phyloP scores from a whole-genome alignment of 1,140 invertebrate species.

The Drosophila kohkoa region DNA sequence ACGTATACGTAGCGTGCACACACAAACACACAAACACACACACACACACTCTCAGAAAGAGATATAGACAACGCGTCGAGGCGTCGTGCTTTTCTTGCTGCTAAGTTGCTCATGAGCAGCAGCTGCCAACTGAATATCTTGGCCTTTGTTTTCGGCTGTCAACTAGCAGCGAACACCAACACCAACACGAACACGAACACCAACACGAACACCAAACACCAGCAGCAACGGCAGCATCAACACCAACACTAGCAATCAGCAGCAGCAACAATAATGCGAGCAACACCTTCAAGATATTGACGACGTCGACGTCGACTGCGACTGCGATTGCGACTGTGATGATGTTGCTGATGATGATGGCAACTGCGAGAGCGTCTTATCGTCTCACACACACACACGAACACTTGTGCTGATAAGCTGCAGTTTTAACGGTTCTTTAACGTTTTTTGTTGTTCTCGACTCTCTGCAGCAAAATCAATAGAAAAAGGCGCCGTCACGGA shows the following conservation, averaged over 20 bases:
- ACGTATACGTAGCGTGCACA: slow-evolving; percentile 2
- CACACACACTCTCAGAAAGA: slow-evolving; percentile 10
- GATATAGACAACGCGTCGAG: slow-evolving; percentile 17
- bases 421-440: slow-evolving; percentile 31
- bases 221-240: slow-evolving; percentile 6
- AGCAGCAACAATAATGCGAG: neutral
- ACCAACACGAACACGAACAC: slow-evolving; percentile 5
- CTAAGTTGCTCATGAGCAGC: slow-evolving; percentile 35
- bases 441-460: neutral
- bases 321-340: neutral
- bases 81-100: slow-evolving; percentile 10
- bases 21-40: too few relatives aligned
- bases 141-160: slow-evolving; percentile 50
- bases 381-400: slow-evolving; percentile 1
- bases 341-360: too few relatives aligned
- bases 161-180: slow-evolving; percentile 31
- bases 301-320: neutral
- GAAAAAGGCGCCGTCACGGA: neutral
- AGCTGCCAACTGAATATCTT: slow-evolving; percentile 48
- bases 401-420: slow-evolving; percentile 36
- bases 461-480: slow-evolving; percentile 35
- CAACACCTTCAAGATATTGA: slow-evolving; percentile 33
- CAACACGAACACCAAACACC: neutral
- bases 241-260: neutral
- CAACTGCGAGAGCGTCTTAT: slow-evolving; percentile 29